These are phyloP conservation scores for Gymnorhina tibicen DNA, from an alignment of 2,113 vertebrate species.

Conservation along the genomic window DNA sequence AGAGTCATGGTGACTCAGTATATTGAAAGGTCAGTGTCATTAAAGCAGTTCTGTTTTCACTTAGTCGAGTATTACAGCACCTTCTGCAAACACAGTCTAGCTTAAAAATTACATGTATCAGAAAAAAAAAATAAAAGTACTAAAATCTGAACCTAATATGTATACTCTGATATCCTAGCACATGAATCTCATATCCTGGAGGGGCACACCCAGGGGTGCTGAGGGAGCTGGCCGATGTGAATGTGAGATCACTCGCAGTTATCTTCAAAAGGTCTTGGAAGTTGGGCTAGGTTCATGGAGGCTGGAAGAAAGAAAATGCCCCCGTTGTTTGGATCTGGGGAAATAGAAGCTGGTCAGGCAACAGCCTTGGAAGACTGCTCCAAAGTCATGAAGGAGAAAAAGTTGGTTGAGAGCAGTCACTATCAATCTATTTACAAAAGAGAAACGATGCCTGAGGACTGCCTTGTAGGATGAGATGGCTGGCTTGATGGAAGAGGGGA, in stretches of 20 bases:
- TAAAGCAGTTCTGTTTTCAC: constrained; percentile 45
- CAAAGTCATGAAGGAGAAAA: not conserved
- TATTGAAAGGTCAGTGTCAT: constrained; percentile 28
- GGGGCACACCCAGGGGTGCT: not conserved
- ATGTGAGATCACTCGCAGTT: not conserved
- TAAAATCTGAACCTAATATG: not conserved
- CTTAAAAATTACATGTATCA: not conserved
- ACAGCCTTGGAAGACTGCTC: not conserved
- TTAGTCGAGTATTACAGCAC: not conserved
- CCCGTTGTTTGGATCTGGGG: not conserved
- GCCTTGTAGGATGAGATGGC: not conserved
- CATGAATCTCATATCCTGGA: not conserved
- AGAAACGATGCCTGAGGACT: accelerated
- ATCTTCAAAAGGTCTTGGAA: not conserved
- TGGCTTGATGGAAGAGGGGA: not conserved
- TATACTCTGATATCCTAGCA: not conserved
- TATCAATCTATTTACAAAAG: not conserved
- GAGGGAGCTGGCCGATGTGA: not conserved
- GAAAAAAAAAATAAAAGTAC: not conserved
- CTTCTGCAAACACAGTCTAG: not conserved
- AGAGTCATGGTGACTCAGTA: constrained; percentile 37
- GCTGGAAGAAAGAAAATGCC: not conserved
- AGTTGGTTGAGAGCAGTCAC: not conserved
- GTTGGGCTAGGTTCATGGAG: not conserved
- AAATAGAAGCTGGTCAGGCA: not conserved